Percentiles rank a stretch among this genome's conserved stretches.
Conservation (phyloP, 2,797 vertebrate genomes). For the Tadarida brasiliensis region DNA sequence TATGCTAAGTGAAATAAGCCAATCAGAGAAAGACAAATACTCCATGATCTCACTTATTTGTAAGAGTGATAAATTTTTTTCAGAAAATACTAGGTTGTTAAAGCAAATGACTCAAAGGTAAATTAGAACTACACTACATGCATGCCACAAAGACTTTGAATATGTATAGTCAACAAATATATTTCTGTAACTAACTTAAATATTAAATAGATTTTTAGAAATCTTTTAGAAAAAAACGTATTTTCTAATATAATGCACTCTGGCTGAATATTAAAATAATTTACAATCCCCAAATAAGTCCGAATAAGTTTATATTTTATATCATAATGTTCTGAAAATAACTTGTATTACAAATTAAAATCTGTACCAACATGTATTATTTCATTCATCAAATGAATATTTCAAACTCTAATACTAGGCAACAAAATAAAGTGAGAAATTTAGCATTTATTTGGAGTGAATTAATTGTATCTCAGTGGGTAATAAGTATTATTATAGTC, state of each 20-base stretch:
- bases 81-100: background rate
- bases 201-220: slow-evolving; percentile 54
- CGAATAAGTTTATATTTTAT: background rate
- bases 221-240: background rate
- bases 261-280: slow-evolving; percentile 31
- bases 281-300: background rate
- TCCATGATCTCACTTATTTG: too few relatives aligned
- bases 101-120: background rate
- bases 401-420: background rate
- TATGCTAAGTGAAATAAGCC: too few relatives aligned
- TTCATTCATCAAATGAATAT: background rate
- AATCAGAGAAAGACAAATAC: too few relatives aligned
- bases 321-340: background rate
- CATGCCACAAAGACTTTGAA: slow-evolving; percentile 36
- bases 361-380: background rate
- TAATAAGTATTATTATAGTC: background rate
- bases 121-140: background rate
- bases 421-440: background rate
- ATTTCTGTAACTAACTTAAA: slow-evolving; percentile 70
- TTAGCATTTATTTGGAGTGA: background rate
- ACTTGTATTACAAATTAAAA: background rate
- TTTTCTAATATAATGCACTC: background rate
- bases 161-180: background rate
- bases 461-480: slow-evolving; percentile 31
- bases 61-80: background rate